phyloP scores from a whole-genome alignment of 2,888 invertebrate genomes.

The Dermolepida albohirtum region DNA sequence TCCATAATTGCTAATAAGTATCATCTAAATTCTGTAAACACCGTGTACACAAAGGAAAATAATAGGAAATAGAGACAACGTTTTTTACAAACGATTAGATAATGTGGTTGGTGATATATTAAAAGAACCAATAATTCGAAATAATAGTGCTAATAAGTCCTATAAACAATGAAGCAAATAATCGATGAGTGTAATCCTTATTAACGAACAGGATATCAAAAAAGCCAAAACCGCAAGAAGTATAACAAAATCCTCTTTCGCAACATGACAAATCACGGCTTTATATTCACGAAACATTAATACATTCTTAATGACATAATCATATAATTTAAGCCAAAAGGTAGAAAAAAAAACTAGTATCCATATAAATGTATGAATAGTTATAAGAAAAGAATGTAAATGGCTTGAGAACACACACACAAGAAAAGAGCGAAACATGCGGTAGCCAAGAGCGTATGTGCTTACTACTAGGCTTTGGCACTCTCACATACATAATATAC shows the following conservation, averaged over 20 bases:
- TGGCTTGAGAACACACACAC: neutral
- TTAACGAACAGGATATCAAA: conserved; percentile 7
- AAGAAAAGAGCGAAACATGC: neutral
- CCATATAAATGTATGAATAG: neutral
- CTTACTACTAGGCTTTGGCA: conserved; percentile 17
- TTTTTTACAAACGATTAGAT: no score
- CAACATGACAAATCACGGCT: conserved; percentile 5
- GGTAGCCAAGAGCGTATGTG: conserved; percentile 13
- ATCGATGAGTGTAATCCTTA: no score
- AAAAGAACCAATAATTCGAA: no score
- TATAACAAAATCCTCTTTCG: neutral
- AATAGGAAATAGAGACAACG: no score
- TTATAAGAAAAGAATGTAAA: conserved; percentile 2
- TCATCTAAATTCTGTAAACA: no score
- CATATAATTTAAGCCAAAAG: conserved; percentile 9
- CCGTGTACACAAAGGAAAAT: no score
- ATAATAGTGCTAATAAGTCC: no score
- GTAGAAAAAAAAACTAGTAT: neutral
- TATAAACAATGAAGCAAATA: no score
- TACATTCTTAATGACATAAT: conserved; percentile 16
- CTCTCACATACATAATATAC: neutral
- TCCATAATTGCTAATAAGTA: no score
- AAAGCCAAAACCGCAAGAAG: conserved; percentile 8
- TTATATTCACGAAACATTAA: neutral
- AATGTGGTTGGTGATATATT: no score